phyloP scores from a whole-genome alignment of 2,797 vertebrate genomes.

The Phalanger gymnotis region DNA sequence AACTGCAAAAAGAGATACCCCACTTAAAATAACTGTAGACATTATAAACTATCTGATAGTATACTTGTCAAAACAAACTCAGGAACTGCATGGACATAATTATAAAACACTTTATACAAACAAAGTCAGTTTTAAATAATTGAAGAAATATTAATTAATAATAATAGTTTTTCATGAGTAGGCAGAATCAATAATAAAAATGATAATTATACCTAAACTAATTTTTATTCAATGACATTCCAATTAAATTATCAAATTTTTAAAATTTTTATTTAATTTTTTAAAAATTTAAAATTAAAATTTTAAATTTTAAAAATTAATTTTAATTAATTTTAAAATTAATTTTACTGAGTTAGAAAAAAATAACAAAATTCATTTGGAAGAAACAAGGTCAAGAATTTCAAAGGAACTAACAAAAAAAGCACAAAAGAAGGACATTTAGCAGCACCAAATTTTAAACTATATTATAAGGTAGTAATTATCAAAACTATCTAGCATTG shows the following conservation, averaged over 20 bases:
- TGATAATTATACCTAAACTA: neutral
- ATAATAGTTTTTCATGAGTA: neutral
- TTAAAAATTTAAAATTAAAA: no score
- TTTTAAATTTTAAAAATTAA: no score
- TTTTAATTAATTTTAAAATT: no score
- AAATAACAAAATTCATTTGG: neutral
- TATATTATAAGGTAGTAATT: neutral
- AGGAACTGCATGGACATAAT: neutral
- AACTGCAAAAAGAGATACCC: no score
- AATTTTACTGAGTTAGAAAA: neutral
- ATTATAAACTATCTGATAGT: neutral
- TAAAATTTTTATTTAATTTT: no score
- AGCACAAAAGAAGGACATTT: neutral
- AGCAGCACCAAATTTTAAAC: neutral
- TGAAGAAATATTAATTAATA: neutral
- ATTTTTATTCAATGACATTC: neutral
- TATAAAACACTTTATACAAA: neutral
- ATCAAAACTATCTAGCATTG: neutral
- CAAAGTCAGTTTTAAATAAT: neutral
- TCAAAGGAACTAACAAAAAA: neutral
- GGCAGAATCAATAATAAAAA: neutral
- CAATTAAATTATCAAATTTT: neutral
- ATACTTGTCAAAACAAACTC: neutral
- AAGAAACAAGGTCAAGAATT: neutral
- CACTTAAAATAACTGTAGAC: neutral